Evolutionary conservation across 2,888 invertebrate genomes (phyloP), one percentile per base, ranked within the genome.

Genomic region (Temnothorax ravouxi): DNA sequence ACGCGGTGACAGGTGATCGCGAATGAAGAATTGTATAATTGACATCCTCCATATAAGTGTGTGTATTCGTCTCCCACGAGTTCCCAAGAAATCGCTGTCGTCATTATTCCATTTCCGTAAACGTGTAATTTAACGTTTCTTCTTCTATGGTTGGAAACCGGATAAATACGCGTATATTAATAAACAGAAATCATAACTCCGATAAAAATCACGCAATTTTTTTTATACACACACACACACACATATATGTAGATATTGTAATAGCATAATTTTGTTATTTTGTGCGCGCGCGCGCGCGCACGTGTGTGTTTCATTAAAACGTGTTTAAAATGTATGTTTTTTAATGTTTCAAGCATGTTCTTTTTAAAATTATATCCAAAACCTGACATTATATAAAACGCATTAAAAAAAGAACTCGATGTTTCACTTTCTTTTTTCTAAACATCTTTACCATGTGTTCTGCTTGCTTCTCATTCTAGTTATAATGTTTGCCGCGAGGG

Each of bases 21-120:
- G 54, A 83, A 81, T 75, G 21, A 34, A 56, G 52, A 76, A 77
- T 72, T 87, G 85, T 77, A 87, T 74, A 88, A 88, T 50, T 61
- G 3, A 2, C n/a, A 61, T 64, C 38, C 29, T 76, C n/a, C 84
- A 69, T 64, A 56, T 76, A 54, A 54, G 9, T 8, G 21, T 52
- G 13, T 2, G 25, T 2, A 54, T 54, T 54, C 9, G 52, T 54
- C 2, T 3, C 59, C n/a, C 62, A 59, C 38, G 9, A 21, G 1
- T 18, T 54, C 5, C 54, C 3, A 54, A 9, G 38, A 34, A 21
- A 5, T 56, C 56, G 25, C 25, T 34, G 34, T 38, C 34, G 9
- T 50, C 34, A 21, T 44, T 18, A n/a, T n/a, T n/a, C n/a, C 29
- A n/a, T 75, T 47, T 34, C 47, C 62, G 4, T 47, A 64, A 54